phyloP scores from a whole-genome alignment of 2,888 invertebrate species.

The Nomada ruficornis region DNA sequence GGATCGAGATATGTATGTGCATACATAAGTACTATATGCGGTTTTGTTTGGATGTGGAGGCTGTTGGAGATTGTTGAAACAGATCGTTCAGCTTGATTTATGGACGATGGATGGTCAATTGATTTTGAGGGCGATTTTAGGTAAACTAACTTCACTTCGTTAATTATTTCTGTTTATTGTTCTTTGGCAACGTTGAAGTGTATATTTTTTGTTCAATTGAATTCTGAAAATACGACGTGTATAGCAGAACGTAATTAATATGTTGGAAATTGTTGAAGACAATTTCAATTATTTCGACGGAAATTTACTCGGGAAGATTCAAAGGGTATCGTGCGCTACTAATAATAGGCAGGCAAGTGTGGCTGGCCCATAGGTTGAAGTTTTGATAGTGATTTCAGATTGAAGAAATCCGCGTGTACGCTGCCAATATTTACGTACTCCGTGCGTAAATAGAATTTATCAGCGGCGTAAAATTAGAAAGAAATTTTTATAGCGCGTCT shows the following conservation, averaged over 20 bases:
- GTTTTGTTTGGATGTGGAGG: neutral
- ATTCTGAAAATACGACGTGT: no score
- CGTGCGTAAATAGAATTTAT: conserved; percentile 26
- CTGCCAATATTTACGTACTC: conserved; percentile 22
- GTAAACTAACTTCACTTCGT: no score
- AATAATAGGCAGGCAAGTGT: conserved; percentile 27
- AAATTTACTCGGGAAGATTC: neutral
- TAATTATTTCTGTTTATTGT: no score
- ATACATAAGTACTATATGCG: neutral
- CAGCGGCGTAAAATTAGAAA: conserved; percentile 24
- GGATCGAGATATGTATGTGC: neutral
- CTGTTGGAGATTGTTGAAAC: no score
- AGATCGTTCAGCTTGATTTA: no score
- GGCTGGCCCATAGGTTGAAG: neutral
- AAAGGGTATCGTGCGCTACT: neutral
- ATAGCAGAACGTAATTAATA: no score
- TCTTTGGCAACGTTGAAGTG: no score
- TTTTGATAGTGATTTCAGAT: conserved; percentile 44
- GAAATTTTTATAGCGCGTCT: conserved; percentile 10
- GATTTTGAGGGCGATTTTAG: no score
- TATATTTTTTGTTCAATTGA: no score
- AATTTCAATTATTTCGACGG: no score
- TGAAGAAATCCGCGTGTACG: conserved; percentile 25
- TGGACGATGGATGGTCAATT: no score
- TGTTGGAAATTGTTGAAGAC: no score